phyloP scores from a whole-genome alignment of 2,113 vertebrate genomes.

The Empidonax alnorum region DNA sequence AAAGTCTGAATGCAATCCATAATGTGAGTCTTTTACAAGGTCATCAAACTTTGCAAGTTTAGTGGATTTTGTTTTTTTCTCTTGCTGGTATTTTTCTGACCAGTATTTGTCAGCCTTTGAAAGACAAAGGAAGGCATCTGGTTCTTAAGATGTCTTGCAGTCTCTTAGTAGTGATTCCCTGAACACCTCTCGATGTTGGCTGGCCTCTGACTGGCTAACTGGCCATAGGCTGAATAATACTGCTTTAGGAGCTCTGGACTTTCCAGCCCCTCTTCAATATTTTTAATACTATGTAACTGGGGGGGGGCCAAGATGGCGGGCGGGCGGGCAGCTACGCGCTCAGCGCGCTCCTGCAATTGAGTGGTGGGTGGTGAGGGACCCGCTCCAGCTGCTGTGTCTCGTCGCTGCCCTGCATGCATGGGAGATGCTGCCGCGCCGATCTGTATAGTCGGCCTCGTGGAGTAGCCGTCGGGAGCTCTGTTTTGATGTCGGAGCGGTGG shows the following conservation, averaged over 20 bases:
- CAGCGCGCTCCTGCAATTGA: too few species aligned
- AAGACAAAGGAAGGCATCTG: background rate
- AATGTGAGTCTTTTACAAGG: background rate
- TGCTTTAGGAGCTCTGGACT: background rate
- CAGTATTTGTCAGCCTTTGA: background rate
- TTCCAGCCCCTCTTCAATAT: background rate
- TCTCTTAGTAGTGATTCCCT: background rate
- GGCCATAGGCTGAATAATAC: background rate
- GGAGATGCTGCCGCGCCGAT: too few species aligned
- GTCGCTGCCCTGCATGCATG: too few species aligned
- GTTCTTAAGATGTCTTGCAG: rapidly evolving
- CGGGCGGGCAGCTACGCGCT: too few species aligned
- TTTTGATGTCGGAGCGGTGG: too few species aligned
- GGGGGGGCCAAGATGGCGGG: too few species aligned
- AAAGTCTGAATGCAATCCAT: background rate
- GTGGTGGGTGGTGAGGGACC: too few species aligned
- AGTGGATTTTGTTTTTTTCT: background rate
- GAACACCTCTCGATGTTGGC: background rate
- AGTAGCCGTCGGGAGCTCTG: too few species aligned
- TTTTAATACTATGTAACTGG: background rate
- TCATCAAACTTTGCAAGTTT: background rate
- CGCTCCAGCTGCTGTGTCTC: too few species aligned
- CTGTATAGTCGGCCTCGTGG: too few species aligned
- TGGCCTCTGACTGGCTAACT: background rate
- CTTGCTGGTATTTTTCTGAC: background rate